These are phyloP conservation scores for Magallana ariakensis DNA, from an alignment of 1,140 invertebrate genomes.

Conservation along the genomic window DNA sequence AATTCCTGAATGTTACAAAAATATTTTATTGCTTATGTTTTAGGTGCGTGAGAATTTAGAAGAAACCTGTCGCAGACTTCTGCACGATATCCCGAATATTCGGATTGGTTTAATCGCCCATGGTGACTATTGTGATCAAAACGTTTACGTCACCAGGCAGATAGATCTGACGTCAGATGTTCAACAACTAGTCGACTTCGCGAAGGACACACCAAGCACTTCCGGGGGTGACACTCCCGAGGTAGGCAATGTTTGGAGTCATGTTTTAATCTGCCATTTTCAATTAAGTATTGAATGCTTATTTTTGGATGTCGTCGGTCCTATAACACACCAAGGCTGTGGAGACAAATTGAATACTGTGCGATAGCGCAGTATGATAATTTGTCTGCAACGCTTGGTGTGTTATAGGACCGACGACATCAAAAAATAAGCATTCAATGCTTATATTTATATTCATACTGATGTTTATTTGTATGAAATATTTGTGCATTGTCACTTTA, in stretches of 20 bases:
- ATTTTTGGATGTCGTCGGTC: no score
- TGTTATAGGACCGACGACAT: no score
- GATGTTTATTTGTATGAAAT: no score
- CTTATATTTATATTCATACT: no score
- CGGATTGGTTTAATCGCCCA: constrained; percentile 75
- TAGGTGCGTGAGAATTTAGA: constrained; percentile 71
- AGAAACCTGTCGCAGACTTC: constrained; percentile 68
- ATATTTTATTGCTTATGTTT: background rate
- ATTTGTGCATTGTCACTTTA: no score
- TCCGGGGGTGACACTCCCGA: constrained; percentile 73
- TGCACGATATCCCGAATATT: constrained; percentile 74
- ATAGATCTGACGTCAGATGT: constrained; percentile 73
- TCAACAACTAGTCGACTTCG: constrained; percentile 68
- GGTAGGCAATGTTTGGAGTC: constrained; percentile 56
- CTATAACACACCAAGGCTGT: no score
- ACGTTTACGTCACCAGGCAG: constrained; percentile 66
- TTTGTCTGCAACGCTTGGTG: no score
- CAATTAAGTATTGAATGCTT: no score
- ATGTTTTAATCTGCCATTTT: no score
- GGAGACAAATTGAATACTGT: no score
- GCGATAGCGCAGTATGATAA: no score
- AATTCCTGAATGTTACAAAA: background rate
- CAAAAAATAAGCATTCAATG: no score
- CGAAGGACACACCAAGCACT: constrained; percentile 62
- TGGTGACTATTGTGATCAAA: constrained; percentile 75